Conservation (phyloP, 2,888 invertebrate species). For the Fragum fragum region DNA sequence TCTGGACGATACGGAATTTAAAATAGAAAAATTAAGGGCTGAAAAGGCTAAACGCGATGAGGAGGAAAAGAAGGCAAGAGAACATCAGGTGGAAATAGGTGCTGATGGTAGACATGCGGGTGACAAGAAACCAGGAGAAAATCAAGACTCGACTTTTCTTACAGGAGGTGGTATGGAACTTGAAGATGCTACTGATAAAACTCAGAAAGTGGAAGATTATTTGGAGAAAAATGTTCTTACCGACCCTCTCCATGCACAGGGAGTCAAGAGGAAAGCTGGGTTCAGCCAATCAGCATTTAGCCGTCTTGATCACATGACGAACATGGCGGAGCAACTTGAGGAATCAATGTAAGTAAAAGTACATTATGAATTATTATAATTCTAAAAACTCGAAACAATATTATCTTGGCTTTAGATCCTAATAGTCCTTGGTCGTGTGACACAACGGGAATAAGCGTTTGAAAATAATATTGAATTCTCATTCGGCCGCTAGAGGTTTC, state of each 20-base stretch:
- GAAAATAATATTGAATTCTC: too few relatives aligned
- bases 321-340: conserved; percentile 44
- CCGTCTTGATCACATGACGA: conserved; percentile 24
- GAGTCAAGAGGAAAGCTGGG: conserved; percentile 23
- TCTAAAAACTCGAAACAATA: too few relatives aligned
- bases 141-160: conserved; percentile 4
- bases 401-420: too few relatives aligned
- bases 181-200: background rate
- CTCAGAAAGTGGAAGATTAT: conserved; percentile 4
- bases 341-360: conserved; percentile 53
- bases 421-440: too few relatives aligned
- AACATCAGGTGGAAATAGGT: background rate
- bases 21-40: conserved; percentile 47
- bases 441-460: too few relatives aligned
- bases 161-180: conserved; percentile 22
- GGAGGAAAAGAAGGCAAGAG: conserved; percentile 31
- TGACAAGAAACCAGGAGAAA: background rate
- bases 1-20: conserved; percentile 58
- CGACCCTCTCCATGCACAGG: conserved; percentile 19
- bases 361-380: too few relatives aligned
- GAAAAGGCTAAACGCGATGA: conserved; percentile 54
- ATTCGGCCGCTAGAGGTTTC: too few relatives aligned
- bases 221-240: background rate
- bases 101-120: conserved; percentile 15
- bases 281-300: conserved; percentile 31